Conservation (phyloP, 1,140 invertebrate genomes). For the Orchestia grillus region DNA sequence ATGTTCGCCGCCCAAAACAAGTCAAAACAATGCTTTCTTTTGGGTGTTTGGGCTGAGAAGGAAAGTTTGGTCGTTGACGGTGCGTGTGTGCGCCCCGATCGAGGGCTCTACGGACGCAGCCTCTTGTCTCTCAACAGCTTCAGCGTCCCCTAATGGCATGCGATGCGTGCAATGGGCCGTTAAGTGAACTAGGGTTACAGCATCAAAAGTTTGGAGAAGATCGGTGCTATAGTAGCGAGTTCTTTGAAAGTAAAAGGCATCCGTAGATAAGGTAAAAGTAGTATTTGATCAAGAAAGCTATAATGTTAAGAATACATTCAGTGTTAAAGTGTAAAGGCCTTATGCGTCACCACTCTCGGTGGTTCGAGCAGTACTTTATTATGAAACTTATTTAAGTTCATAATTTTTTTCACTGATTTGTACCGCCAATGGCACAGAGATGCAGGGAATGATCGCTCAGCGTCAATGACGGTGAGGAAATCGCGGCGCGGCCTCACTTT, state of each 20-base stretch:
- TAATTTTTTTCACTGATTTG: too few relatives aligned
- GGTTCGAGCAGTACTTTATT: too few relatives aligned
- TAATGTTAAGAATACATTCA: neutral
- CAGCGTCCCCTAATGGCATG: neutral
- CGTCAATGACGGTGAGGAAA: too few relatives aligned
- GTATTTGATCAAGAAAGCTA: neutral
- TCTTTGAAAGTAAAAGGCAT: neutral
- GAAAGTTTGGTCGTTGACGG: neutral
- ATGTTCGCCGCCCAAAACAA: constrained; percentile 12
- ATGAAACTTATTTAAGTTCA: too few relatives aligned
- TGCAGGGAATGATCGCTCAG: too few relatives aligned
- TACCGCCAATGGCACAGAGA: too few relatives aligned
- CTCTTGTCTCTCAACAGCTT: neutral
- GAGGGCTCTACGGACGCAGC: neutral
- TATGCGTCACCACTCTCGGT: too few relatives aligned
- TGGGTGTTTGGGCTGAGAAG: neutral
- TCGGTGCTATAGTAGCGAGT: neutral
- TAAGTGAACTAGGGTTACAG: neutral
- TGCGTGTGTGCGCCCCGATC: neutral
- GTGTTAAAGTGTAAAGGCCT: too few relatives aligned
- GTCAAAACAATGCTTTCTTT: neutral
- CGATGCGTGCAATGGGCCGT: neutral
- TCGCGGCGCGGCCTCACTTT: neutral
- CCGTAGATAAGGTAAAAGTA: neutral
- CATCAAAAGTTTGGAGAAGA: neutral